These are phyloP conservation scores for Brachylomia viminalis DNA, from an alignment of 2,888 invertebrate species.

Conservation along the genomic window DNA sequence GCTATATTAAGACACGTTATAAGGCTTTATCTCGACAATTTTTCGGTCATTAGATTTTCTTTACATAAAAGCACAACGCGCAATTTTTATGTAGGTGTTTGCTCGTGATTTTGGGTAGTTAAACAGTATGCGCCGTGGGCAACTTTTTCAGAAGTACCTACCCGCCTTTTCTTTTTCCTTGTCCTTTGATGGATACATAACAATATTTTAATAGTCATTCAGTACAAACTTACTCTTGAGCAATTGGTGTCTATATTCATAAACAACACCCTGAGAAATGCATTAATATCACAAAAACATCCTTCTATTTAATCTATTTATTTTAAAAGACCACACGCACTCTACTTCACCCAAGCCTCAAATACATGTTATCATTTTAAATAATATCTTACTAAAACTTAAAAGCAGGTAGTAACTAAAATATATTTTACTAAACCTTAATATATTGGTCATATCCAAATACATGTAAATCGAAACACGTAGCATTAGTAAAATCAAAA, in stretches of 20 bases:
- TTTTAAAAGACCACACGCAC: background rate
- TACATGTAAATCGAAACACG: slow-evolving; percentile 23
- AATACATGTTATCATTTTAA: background rate
- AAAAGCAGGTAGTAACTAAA: background rate
- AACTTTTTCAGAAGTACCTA: background rate
- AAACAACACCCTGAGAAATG: background rate
- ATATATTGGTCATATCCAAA: slow-evolving; percentile 1
- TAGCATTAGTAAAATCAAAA: slow-evolving; percentile 61
- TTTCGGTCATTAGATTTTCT: slow-evolving; percentile 35
- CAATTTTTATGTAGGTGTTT: background rate
- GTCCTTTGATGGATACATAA: no score
- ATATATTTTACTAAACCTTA: background rate
- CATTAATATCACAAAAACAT: background rate
- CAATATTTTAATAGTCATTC: background rate
- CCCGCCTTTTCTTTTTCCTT: background rate
- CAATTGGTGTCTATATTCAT: background rate
- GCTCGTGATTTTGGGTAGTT: background rate
- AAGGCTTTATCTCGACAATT: slow-evolving; percentile 12
- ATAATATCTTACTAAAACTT: background rate
- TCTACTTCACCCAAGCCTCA: background rate
- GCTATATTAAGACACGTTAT: slow-evolving; percentile 35
- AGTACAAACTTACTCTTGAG: background rate
- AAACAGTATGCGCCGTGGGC: background rate
- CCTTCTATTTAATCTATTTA: background rate
- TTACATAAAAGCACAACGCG: background rate